A percentile compares a stretch with the other conserved stretches of the same genome.
Conservation (phyloP, 2,797 vertebrate genomes). For the Tauraco hartlaubi region DNA sequence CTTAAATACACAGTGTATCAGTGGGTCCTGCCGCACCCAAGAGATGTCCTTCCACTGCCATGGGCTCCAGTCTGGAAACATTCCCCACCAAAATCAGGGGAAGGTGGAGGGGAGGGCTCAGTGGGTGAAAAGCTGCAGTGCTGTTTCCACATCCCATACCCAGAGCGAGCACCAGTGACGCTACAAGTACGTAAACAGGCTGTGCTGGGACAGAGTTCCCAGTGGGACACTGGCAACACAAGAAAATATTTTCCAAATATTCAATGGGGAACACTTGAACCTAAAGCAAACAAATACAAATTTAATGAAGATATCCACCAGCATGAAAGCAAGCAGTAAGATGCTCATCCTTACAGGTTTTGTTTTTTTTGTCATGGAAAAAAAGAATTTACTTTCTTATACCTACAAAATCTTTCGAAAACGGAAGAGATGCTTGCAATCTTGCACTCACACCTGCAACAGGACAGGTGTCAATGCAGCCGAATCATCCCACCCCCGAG, state of each 20-base stretch:
- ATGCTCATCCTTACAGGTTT: neutral
- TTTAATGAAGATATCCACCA: neutral
- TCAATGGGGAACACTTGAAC: neutral
- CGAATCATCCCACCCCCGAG: rapidly evolving
- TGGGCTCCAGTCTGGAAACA: rapidly evolving
- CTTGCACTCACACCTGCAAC: neutral
- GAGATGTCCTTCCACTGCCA: neutral
- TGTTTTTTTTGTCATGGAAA: neutral
- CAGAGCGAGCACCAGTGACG: neutral
- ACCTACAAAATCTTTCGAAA: neutral
- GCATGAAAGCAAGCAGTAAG: rapidly evolving
- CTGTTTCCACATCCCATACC: neutral
- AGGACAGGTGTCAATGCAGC: neutral
- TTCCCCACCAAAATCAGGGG: neutral
- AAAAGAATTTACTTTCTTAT: neutral
- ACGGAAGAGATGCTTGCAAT: neutral
- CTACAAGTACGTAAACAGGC: neutral
- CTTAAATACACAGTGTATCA: neutral
- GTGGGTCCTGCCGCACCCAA: neutral
- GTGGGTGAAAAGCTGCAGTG: neutral
- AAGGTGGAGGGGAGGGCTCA: rapidly evolving
- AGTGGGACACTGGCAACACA: neutral
- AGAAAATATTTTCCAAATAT: neutral
- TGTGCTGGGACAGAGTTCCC: neutral
- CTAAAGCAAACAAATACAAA: neutral